Percentiles rank a stretch among this genome's conserved stretches.
These are phyloP conservation scores for Homarus americanus DNA, from an alignment of 1,140 invertebrate species.

Conservation along the genomic window DNA sequence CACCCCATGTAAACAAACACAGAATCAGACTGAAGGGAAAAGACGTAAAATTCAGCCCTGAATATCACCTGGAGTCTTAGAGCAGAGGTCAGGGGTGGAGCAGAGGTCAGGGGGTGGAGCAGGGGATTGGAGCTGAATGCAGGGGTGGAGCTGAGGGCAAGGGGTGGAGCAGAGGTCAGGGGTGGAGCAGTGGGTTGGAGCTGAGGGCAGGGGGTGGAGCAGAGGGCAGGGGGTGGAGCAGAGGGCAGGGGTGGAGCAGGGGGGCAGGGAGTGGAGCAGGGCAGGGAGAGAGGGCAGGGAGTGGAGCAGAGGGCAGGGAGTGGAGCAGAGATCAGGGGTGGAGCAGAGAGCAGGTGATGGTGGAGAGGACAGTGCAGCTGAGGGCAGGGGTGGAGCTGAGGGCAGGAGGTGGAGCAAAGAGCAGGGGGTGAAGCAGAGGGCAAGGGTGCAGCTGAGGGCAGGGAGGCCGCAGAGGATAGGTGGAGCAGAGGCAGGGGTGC, in stretches of 20 bases:
- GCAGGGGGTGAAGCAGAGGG: background rate
- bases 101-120: background rate
- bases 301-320: background rate
- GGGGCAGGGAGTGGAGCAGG: background rate
- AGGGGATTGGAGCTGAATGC: background rate
- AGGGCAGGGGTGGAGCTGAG: background rate
- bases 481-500: background rate
- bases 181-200: background rate
- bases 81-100: background rate
- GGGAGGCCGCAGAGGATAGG: background rate
- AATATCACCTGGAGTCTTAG: too few species aligned
- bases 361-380: background rate
- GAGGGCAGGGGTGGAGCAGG: background rate
- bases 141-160: background rate
- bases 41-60: too few species aligned
- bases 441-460: background rate
- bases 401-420: background rate
- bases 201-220: background rate
- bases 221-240: background rate
- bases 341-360: background rate
- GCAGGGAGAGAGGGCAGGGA: too few species aligned
- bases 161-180: background rate
- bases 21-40: too few species aligned
- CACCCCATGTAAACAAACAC: too few species aligned
- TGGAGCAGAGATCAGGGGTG: background rate